A percentile compares a stretch with the other conserved stretches of the same genome.
phyloP scores from a whole-genome alignment of 2,797 vertebrate species.

The Malacoraja senta region DNA sequence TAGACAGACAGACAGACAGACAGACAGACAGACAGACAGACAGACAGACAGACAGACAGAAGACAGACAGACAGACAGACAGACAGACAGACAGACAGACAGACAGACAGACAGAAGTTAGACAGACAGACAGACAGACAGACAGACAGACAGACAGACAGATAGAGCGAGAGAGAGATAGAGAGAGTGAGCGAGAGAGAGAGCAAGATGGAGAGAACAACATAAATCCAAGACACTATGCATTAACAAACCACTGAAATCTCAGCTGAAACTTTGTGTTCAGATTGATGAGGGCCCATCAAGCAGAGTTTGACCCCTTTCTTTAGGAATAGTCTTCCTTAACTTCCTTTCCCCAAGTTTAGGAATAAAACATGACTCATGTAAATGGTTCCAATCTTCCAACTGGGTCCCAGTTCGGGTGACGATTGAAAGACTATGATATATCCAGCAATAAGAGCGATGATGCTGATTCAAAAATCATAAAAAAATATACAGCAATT shows the following conservation, averaged over 20 bases:
- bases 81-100: not conserved
- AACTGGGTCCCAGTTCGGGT: not conserved
- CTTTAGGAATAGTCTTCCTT: not conserved
- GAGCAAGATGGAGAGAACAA: not conserved
- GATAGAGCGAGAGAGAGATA: not conserved
- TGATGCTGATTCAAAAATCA: not conserved
- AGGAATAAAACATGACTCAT: not conserved
- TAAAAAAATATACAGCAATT: not conserved
- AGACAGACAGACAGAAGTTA: not conserved
- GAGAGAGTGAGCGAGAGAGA: not conserved
- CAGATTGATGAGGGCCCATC: not conserved
- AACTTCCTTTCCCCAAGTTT: not conserved
- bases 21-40: too few species aligned
- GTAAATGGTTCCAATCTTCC: not conserved
- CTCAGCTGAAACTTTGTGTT: not conserved
- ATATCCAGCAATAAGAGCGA: not conserved
- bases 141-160: not conserved
- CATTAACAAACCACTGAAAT: not conserved
- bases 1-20: too few species aligned
- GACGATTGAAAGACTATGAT: not conserved
- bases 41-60: too few species aligned
- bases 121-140: not conserved
- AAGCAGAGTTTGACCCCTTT: not conserved
- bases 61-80: not conserved
- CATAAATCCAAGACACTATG: not conserved